These are phyloP conservation scores for Tenthredo amoena DNA, from an alignment of 2,888 invertebrate species.

Conservation along the genomic window DNA sequence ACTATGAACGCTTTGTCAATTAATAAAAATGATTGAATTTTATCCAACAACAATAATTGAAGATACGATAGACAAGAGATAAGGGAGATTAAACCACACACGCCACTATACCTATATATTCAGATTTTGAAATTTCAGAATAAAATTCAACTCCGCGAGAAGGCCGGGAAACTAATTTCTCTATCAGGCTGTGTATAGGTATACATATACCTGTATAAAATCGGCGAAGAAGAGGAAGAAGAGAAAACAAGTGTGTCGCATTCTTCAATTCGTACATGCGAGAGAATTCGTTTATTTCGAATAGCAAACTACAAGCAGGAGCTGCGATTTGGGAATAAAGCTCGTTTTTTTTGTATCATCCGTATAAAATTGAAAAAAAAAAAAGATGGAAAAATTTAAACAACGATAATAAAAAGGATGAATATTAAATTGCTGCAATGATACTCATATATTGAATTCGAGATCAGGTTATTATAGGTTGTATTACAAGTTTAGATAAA, in stretches of 20 bases:
- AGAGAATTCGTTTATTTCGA: too few species aligned
- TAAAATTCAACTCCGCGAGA: neutral
- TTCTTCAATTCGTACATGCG: neutral
- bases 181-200: neutral
- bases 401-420: neutral
- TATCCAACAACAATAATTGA: slow-evolving; percentile 56
- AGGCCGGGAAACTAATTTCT: neutral
- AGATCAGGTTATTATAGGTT: neutral
- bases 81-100: neutral
- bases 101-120: neutral
- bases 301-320: too few species aligned
- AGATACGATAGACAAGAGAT: neutral
- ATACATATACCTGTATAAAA: neutral
- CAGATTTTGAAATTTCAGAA: neutral
- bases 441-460: neutral
- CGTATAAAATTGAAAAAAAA: neutral
- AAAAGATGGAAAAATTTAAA: neutral
- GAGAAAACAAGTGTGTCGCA: neutral
- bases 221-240: neutral
- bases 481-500: slow-evolving; percentile 1
- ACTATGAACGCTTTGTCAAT: slow-evolving; percentile 78
- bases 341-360: too few species aligned
- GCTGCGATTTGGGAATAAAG: too few species aligned
- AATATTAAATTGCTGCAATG: neutral
- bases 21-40: slow-evolving; percentile 77